A percentile compares a stretch with the other conserved stretches of the same genome.
These are phyloP conservation scores for Zaprionus tsacasi DNA, from an alignment of 1,140 invertebrate species.

Conservation along the genomic window DNA sequence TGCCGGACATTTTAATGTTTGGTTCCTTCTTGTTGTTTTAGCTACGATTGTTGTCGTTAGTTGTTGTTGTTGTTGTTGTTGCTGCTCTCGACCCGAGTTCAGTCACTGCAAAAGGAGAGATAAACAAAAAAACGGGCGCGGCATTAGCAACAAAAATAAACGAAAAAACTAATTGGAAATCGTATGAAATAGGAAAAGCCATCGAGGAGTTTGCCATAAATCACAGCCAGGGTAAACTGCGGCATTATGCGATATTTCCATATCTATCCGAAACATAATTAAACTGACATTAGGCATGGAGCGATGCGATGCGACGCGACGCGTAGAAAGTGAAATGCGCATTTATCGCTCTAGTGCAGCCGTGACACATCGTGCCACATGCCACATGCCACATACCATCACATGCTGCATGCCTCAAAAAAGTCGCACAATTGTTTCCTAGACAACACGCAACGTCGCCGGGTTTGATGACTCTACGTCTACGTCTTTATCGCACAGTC, in stretches of 20 bases:
- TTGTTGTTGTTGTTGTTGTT: slow-evolving; percentile 30
- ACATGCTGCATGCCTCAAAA: not conserved
- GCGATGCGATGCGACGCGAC: slow-evolving; percentile 36
- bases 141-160: slow-evolving; percentile 26
- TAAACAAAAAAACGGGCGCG: slow-evolving; percentile 30
- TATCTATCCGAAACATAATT: slow-evolving; percentile 57
- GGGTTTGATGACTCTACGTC: slow-evolving; percentile 21
- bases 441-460: slow-evolving; percentile 67
- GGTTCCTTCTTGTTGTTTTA: slow-evolving; percentile 64
- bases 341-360: slow-evolving; percentile 69
- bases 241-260: slow-evolving; percentile 68
- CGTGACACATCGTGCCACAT: slow-evolving; percentile 55
- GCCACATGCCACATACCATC: slow-evolving; percentile 15
- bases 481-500: not conserved
- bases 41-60: slow-evolving; percentile 19
- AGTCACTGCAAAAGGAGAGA: slow-evolving; percentile 46
- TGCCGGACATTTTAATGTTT: slow-evolving; percentile 73
- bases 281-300: slow-evolving; percentile 60
- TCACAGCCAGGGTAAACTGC: slow-evolving; percentile 59
- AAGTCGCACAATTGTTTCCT: slow-evolving; percentile 35
- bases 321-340: slow-evolving; percentile 79
- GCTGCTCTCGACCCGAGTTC: slow-evolving; percentile 63
- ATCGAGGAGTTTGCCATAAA: slow-evolving; percentile 38
- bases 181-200: not conserved
- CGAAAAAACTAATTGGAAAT: slow-evolving; percentile 3